Conservation (phyloP, 2,888 invertebrate species). For the Brenthis hecate region DNA sequence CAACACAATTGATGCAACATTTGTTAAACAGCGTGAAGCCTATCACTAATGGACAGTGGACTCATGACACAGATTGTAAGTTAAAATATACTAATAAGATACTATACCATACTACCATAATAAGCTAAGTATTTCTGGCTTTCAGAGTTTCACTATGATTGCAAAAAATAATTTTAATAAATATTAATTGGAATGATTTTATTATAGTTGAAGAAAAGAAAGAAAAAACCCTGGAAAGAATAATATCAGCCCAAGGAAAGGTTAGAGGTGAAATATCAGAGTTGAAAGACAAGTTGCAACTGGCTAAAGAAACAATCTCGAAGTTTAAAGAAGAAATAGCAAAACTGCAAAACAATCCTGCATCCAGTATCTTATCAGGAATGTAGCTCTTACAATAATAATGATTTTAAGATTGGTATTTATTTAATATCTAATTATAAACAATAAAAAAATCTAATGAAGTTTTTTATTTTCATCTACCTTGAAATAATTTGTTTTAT, state of each 20-base stretch:
- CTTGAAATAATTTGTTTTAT: too few relatives aligned
- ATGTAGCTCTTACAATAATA: conserved; percentile 24
- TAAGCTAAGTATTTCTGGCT: too few relatives aligned
- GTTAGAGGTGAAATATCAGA: conserved; percentile 91
- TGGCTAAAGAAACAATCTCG: conserved; percentile 92
- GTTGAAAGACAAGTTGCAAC: conserved; percentile 91
- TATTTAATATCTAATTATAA: too few relatives aligned
- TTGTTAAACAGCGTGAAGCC: conserved; percentile 89
- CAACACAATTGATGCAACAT: conserved; percentile 95
- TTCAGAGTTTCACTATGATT: too few relatives aligned
- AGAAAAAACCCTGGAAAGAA: conserved; percentile 88
- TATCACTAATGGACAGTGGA: conserved; percentile 87
- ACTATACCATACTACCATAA: too few relatives aligned
- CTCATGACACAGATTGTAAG: conserved; percentile 95
- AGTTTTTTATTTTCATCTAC: too few relatives aligned
- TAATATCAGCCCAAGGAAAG: conserved; percentile 90
- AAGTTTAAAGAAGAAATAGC: conserved; percentile 90
- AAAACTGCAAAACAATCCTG: conserved; percentile 61
- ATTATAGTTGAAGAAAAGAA: conserved; percentile 94
- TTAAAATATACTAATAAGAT: conserved; percentile 32
- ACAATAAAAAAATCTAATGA: too few relatives aligned
- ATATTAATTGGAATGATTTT: too few relatives aligned
- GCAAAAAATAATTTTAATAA: too few relatives aligned
- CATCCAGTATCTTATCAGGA: conserved; percentile 43
- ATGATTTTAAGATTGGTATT: not conserved